A percentile compares a stretch with the other conserved stretches of the same genome.
Conservation (phyloP, 2,113 vertebrate species). For the Ranitomeya imitator region DNA sequence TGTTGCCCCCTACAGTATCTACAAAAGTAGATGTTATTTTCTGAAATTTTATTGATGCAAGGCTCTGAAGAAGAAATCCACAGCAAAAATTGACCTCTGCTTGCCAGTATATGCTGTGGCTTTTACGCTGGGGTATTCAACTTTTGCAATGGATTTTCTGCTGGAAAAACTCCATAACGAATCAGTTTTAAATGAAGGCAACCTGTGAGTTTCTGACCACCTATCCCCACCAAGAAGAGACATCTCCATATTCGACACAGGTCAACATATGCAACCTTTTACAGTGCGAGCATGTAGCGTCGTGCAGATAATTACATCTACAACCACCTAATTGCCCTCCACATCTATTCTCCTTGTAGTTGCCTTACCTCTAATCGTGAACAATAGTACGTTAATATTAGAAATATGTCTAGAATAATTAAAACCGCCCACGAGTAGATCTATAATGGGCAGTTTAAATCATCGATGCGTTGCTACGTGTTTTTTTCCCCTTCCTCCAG, state of each 20-base stretch:
- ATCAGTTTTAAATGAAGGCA: too few species aligned
- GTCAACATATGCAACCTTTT: background rate
- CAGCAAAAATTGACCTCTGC: too few species aligned
- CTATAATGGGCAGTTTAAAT: background rate
- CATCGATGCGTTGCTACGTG: background rate
- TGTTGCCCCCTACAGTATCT: too few species aligned
- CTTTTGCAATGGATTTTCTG: too few species aligned
- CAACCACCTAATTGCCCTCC: background rate
- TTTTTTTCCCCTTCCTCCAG: background rate
- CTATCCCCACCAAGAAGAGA: background rate
- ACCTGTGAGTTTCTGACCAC: background rate
- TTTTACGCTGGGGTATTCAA: too few species aligned
- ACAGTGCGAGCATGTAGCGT: background rate
- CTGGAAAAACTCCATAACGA: too few species aligned
- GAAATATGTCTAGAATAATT: constrained; percentile 2
- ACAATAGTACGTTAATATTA: background rate
- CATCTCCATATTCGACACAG: background rate
- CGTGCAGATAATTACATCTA: background rate
- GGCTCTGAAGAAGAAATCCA: too few species aligned
- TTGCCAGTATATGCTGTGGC: too few species aligned
- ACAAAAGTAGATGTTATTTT: too few species aligned
- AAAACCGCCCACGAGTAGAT: background rate
- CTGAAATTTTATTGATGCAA: too few species aligned
- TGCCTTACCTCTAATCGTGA: background rate
- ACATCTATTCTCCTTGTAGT: background rate